Evolutionary conservation across 2,888 invertebrate species (phyloP).

Genomic region (Pyrrhosoma nymphula): DNA sequence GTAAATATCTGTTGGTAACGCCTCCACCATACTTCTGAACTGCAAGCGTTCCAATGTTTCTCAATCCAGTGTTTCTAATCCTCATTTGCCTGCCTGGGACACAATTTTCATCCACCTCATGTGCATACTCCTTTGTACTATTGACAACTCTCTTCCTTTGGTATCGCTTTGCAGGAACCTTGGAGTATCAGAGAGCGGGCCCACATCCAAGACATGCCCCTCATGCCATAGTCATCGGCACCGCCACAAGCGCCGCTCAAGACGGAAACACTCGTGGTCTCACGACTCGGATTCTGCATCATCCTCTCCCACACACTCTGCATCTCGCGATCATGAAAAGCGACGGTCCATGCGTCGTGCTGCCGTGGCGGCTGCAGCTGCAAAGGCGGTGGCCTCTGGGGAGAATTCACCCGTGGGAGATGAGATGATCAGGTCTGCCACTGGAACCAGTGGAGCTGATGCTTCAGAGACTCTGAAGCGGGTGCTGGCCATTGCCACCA

Average conservation of each 20-base stretch:
- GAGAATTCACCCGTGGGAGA: neutral
- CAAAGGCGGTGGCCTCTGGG: neutral
- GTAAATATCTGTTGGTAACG: too few relatives aligned
- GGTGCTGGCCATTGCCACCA: slow-evolving; percentile 91
- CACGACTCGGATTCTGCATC: slow-evolving; percentile 77
- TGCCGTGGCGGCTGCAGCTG: neutral
- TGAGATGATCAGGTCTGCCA: neutral
- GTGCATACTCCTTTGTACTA: too few relatives aligned
- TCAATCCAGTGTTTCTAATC: too few relatives aligned
- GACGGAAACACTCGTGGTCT: slow-evolving; percentile 87
- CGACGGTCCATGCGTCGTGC: slow-evolving; percentile 58
- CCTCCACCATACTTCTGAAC: too few relatives aligned
- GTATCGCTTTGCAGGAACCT: neutral
- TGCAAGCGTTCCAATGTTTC: too few relatives aligned
- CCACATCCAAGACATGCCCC: slow-evolving; percentile 30
- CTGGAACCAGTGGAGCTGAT: neutral
- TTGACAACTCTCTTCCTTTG: too few relatives aligned
- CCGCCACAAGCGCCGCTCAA: slow-evolving; percentile 5
- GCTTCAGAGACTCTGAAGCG: slow-evolving; percentile 88
- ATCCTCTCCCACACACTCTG: slow-evolving; percentile 72
- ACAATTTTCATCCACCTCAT: too few relatives aligned
- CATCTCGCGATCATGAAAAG: neutral
- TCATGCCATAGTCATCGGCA: neutral
- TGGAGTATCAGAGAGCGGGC: neutral
- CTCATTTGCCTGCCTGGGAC: too few relatives aligned